A percentile compares a stretch with the other conserved stretches of the same genome.
Evolutionary conservation across 2,113 vertebrate species (phyloP).

Genomic region (Austrofundulus limnaeus): DNA sequence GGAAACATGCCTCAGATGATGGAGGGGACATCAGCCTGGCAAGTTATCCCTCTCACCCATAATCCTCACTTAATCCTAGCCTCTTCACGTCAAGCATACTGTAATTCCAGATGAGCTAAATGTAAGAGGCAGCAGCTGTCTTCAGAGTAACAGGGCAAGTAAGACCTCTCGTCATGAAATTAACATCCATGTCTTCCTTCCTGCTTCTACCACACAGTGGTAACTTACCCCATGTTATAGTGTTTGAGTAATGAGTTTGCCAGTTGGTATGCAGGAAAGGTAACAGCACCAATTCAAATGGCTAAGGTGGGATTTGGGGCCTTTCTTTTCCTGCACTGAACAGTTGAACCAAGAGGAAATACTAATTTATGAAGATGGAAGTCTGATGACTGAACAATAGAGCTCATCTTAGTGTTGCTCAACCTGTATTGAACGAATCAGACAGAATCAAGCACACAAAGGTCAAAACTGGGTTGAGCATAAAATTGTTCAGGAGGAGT

Average conservation of each 20-base stretch:
- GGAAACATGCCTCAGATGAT: slow-evolving; percentile 41
- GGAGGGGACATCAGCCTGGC: slow-evolving; percentile 33
- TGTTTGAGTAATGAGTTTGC: slow-evolving; percentile 8
- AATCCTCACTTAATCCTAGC: slow-evolving; percentile 37
- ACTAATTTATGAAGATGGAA: too few species aligned
- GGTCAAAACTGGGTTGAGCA: slow-evolving; percentile 8
- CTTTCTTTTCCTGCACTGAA: slow-evolving; percentile 12
- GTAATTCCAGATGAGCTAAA: slow-evolving; percentile 31
- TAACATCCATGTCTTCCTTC: slow-evolving; percentile 3
- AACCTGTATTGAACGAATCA: slow-evolving; percentile 20
- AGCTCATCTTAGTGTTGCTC: slow-evolving; percentile 15
- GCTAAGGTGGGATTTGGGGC: neutral
- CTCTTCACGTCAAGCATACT: slow-evolving; percentile 24
- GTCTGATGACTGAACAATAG: slow-evolving; percentile 36
- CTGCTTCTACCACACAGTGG: slow-evolving; percentile 9
- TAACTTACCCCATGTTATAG: slow-evolving; percentile 13
- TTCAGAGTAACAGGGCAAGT: slow-evolving; percentile 1
- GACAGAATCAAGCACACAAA: neutral
- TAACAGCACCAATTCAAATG: slow-evolving; percentile 20
- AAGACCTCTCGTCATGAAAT: neutral
- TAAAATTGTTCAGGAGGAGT: slow-evolving; percentile 1
- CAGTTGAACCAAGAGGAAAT: slow-evolving; percentile 20
- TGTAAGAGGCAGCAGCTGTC: slow-evolving; percentile 25
- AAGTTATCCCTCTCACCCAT: slow-evolving; percentile 13
- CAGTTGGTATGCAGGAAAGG: slow-evolving; percentile 1